Base-by-base conservation (phyloP, 2,888 invertebrate species). In the Ophioninae sp. region DNA sequence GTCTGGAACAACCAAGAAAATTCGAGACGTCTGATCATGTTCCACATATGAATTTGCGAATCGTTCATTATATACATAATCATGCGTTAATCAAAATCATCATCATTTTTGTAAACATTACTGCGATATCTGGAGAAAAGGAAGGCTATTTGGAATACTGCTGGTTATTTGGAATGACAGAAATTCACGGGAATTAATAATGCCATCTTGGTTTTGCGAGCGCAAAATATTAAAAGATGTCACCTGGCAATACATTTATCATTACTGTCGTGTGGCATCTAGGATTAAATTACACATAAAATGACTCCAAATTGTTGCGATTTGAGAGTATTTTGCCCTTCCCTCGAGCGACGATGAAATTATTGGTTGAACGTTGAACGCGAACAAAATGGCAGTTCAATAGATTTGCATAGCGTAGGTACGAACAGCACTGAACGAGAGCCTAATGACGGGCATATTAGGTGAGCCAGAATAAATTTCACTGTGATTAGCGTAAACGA, bases 1-100 rank as follows among this genome's bases (percentile, higher is more conserved):
- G 61, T 90, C 91, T 91, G 89, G 61, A 91, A 91, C 9, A 41
- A 0, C 59, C 8, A 59, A 67, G 20, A 67, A 67, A 65, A 30
- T 65, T 37, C 39, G 3, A 44, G 10, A 51, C 51, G 17, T 51
- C 51, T 51, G 17, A 17, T 51, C 17, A 51, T 17, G 6, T 51
- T 51, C 2, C 8, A 9, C 0, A 41, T 7, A 9, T 41, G 1
- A 41, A 9, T 41, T 9, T 7, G n/a, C n/a, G n/a, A n/a, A n/a
- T n/a, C n/a, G 7, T 30, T 65, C 37, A 30, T 30, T 17, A n/a
- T 17, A n/a, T 10, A 13, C 17, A 58, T 17, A 1, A 30, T 30
- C 30, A 30, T 30, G 30, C 30, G 1, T 30, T 30, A 30, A 30
- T 3, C 30, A 30, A 30, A 30, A 30, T 30, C 30, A 30, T 30